Evolutionary conservation across 2,113 vertebrate genomes (phyloP), one percentile per base, ranked within the genome.

Genomic region (Bujurquina vittata): DNA sequence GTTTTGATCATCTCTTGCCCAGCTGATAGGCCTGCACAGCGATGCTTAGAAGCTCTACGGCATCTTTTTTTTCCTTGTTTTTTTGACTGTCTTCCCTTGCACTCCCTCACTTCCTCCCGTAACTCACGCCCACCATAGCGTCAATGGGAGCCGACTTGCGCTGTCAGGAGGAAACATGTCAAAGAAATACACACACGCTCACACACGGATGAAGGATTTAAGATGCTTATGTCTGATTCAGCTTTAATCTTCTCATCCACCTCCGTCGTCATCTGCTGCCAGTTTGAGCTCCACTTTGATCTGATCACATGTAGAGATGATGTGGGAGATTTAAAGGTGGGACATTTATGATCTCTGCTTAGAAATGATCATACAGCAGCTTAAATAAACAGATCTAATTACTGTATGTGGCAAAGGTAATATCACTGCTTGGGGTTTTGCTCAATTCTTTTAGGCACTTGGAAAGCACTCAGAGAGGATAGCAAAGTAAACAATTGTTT

Each of bases 161-260:
- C 77, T 75, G 73, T 87, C 87, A 52, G 75, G 37, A 83, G 79
- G 67, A 84, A 87, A 83, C 18, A 9, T 10, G 79, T 84, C 80
- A 46, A 58, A 89, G 75, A 74, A 55, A 55, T 7, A 18, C 54
- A 33, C 59, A 26, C 67, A 37, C 76, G 54, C 60, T 31, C 56
- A 35, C 76, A 11, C 62, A 46, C 83, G 17, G n/a, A 54, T n/a
- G 46, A 18, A 2, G 81, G 63, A 46, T 87, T 91, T 86, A 91
- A 87, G 87, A 89, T 79, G 87, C 90, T 89, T 78, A 80, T 62
- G 61, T 89, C 80, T 84, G 88, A 90, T 89, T 88, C 77, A 20
- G 78, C 86, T 86, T 86, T 89, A 86, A 92, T 91, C 86, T 87
- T 60, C 84, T 60, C 58, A 55, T 82, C 87, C 87, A 89, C 92